These are phyloP conservation scores for Channa striata DNA, from an alignment of 2,797 vertebrate genomes.

Conservation along the genomic window DNA sequence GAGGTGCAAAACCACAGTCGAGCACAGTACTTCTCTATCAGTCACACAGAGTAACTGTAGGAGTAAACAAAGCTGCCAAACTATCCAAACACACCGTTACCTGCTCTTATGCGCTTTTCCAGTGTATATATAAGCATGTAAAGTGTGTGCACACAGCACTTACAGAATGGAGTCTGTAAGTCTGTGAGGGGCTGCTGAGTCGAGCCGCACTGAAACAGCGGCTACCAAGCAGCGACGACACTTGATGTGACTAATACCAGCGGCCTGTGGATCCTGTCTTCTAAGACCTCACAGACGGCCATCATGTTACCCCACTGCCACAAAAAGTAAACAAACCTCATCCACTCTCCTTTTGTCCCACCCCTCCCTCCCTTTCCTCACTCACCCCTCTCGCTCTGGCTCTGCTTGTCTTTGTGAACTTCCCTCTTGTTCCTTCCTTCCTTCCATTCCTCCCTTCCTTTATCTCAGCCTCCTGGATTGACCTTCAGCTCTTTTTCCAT, in stretches of 20 bases:
- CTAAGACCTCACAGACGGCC: slow-evolving; percentile 56
- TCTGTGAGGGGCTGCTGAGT: slow-evolving; percentile 48
- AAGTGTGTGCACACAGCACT: slow-evolving; percentile 61
- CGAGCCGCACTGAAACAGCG: slow-evolving; percentile 8
- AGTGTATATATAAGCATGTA: slow-evolving; percentile 57
- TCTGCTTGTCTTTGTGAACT: slow-evolving; percentile 46
- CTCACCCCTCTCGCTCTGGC: slow-evolving; percentile 34
- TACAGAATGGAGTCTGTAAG: slow-evolving; percentile 62
- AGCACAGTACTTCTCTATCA: slow-evolving; percentile 65
- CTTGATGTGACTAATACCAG: slow-evolving; percentile 53
- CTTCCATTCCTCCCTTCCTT: slow-evolving; percentile 21
- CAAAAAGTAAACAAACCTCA: slow-evolving; percentile 61
- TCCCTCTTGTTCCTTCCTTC: slow-evolving; percentile 43
- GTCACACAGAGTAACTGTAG: slow-evolving; percentile 68
- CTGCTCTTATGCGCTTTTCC: slow-evolving; percentile 57
- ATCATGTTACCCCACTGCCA: slow-evolving; percentile 58
- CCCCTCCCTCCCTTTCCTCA: slow-evolving; percentile 2
- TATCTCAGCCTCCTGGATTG: slow-evolving; percentile 36
- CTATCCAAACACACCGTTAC: slow-evolving; percentile 64
- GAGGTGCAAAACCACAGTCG: slow-evolving; percentile 53
- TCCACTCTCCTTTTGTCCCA: slow-evolving; percentile 2
- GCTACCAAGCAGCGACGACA: slow-evolving; percentile 27
- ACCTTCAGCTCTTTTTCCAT: slow-evolving; percentile 47
- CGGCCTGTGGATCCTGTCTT: slow-evolving; percentile 53
- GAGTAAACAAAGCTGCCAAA: slow-evolving; percentile 65